Evolutionary conservation across 1,140 invertebrate genomes (phyloP), one percentile per base, ranked within the genome.

Genomic region (Sweltsa coloradensis): DNA sequence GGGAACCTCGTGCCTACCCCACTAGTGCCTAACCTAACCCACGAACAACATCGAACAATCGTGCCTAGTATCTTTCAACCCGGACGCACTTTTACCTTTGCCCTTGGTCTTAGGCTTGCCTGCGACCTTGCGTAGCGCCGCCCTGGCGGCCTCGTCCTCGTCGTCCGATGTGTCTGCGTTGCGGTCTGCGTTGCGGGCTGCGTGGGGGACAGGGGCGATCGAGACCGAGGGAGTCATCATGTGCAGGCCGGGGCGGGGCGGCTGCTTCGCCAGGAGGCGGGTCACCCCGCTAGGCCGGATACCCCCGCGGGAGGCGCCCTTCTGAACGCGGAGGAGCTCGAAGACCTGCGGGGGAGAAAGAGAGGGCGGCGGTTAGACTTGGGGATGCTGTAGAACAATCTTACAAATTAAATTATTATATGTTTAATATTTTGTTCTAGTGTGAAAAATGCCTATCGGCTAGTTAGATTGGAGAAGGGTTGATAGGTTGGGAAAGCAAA

Each of bases 181-280:
- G 0, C 66, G 68, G 41, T 69, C 66, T 6, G 66, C 63, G 31
- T 49, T 63, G 67, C 9, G 66, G 1, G 54, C 47, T 19, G 58
- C 55, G 25, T 4, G 21, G 34, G 14, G 47, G 41, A 76, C 74
- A 22, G 70, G 74, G 37, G 65, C 73, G 55, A 70, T 72, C 45
- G 70, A 71, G 25, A 73, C 68, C 39, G 65, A 69, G 36, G 74
- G 63, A 42, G 74, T 67, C 53, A 67, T 56, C 51, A 72, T 66
- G 26, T 44, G 54, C 41, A 34, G 37, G 19, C 40, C 19, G 7
- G 47, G 37, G 22, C 60, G 57, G 25, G 25, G 11, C 19, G 14
- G 18, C 41, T 47, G 7, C 34, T 37, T 4, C 36, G 23, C 36
- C 36, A 37, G 36, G 4, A 22, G 5, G 36, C 36, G 54, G 51